Base-by-base conservation (phyloP, 1,140 invertebrate genomes). In the Melanaphis sacchari region DNA sequence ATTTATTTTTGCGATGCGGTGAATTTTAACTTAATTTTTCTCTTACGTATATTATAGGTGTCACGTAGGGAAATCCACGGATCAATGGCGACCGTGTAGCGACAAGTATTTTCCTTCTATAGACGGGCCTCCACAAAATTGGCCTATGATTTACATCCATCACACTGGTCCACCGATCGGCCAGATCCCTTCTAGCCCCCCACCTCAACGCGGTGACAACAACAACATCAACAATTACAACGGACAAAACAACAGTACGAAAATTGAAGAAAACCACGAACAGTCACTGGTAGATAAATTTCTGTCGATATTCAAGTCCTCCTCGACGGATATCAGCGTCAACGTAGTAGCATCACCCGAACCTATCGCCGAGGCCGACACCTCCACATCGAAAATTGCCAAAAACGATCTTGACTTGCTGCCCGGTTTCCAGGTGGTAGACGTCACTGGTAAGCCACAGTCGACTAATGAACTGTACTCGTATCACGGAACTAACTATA, bases 21-120 rank as follows among this genome's bases (percentile, higher is more conserved):
- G 4, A 15, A 76, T 76, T n/a, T 76, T 76, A 76, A 76, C 59
- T 5, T 82, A 38, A 0, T 38, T 82, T 82, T 38, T 38, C 36
- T 40, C 36, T 1, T 26, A 22, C 31, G 40, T n/a, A 18, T 46
- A 49, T 21, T 1, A 5, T 94, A 97, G 97, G 97, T 98, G 97
- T 94, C 97, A 97, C 95, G 97, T 98, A 7, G 97, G 97, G 41
- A 94, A 94, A 85, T 95, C 95, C 2, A 95, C 96, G 22, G 97
- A 97, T 81, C 97, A 98, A 95, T 98, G 97, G 97, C 95, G 97
- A 41, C 97, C 97, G 40, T 98, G 97, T 94, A 98, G 97, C 94
- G 97, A 98, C 94, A 96, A 96, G 54, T 98, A 98, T 94, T 97
- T 96, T 94, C 97, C 97, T 0, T 96, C 94, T 41, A 94, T 94